Evolutionary conservation across 2,113 vertebrate genomes (phyloP).

Genomic region (Carollia perspicillata): DNA sequence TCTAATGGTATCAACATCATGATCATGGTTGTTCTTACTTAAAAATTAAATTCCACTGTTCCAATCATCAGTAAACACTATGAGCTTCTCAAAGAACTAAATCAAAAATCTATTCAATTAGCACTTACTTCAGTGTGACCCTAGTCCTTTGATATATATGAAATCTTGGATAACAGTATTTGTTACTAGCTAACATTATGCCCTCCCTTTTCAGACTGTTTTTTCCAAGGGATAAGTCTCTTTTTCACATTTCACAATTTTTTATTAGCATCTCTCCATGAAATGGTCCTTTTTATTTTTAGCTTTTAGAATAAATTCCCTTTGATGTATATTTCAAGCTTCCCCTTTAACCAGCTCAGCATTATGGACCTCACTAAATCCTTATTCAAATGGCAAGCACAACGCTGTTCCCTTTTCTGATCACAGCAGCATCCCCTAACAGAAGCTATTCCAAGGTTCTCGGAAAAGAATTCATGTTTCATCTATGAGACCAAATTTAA

Average conservation of each 20-base stretch:
- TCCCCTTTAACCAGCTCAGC: slow-evolving; percentile 58
- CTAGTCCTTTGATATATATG: neutral
- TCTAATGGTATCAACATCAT: neutral
- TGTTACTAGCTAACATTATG: neutral
- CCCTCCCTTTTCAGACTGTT: neutral
- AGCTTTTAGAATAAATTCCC: slow-evolving; percentile 64
- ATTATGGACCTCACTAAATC: slow-evolving; percentile 40
- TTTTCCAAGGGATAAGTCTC: slow-evolving; percentile 36
- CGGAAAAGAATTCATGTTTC: neutral
- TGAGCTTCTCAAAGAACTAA: neutral
- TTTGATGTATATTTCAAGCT: slow-evolving; percentile 74
- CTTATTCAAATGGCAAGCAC: slow-evolving; percentile 60
- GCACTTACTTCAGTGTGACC: neutral
- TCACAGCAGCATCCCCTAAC: slow-evolving; percentile 43
- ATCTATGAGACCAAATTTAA: slow-evolving; percentile 62
- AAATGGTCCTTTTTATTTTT: slow-evolving; percentile 66
- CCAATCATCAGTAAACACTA: neutral
- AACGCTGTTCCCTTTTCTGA: slow-evolving; percentile 38
- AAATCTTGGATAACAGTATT: neutral
- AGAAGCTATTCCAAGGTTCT: slow-evolving; percentile 33
- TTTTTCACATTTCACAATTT: slow-evolving; percentile 25
- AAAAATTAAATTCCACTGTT: neutral
- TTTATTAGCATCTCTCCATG: slow-evolving; percentile 52
- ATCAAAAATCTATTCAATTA: neutral
- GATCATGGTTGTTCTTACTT: neutral